Percentiles rank a stretch among this genome's conserved stretches.
phyloP scores from a whole-genome alignment of 1,140 invertebrate genomes.

The Drosophila pandora region DNA sequence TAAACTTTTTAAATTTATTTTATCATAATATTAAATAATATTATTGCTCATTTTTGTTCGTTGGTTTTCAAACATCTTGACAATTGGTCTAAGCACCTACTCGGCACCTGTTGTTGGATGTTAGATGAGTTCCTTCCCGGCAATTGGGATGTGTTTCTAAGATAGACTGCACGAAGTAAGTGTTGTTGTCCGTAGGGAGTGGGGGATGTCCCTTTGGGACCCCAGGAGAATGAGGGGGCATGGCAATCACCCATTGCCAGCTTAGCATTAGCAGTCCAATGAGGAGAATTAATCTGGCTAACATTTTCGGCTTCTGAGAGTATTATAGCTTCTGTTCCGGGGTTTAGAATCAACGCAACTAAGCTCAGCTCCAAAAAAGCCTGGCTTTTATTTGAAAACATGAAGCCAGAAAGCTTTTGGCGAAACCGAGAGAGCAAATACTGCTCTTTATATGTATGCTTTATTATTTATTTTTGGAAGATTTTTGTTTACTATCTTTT shows the following conservation, averaged over 20 bases:
- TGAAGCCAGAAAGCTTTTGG: constrained; percentile 15
- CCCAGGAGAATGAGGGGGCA: background rate
- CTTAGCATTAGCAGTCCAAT: constrained; percentile 21
- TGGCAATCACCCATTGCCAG: constrained; percentile 13
- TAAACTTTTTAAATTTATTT: background rate
- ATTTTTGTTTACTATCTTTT: background rate
- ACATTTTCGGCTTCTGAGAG: constrained; percentile 1
- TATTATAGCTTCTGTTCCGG: constrained; percentile 1
- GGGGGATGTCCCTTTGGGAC: background rate
- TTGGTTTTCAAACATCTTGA: too few species aligned
- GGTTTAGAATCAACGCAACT: constrained; percentile 9
- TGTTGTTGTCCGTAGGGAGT: background rate
- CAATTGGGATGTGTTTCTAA: background rate
- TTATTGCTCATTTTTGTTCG: too few species aligned
- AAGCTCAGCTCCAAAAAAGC: constrained; percentile 5
- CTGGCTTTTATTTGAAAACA: constrained; percentile 2
- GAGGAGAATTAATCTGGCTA: constrained; percentile 19
- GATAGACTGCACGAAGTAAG: background rate
- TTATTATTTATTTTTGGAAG: background rate
- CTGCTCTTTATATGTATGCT: background rate
- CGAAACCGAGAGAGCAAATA: background rate
- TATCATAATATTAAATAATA: too few species aligned
- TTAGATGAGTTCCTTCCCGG: background rate
- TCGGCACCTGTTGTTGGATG: background rate
- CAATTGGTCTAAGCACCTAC: background rate